Base-by-base conservation (phyloP, 2,888 invertebrate species). In the Digitonthophagus gazella region DNA sequence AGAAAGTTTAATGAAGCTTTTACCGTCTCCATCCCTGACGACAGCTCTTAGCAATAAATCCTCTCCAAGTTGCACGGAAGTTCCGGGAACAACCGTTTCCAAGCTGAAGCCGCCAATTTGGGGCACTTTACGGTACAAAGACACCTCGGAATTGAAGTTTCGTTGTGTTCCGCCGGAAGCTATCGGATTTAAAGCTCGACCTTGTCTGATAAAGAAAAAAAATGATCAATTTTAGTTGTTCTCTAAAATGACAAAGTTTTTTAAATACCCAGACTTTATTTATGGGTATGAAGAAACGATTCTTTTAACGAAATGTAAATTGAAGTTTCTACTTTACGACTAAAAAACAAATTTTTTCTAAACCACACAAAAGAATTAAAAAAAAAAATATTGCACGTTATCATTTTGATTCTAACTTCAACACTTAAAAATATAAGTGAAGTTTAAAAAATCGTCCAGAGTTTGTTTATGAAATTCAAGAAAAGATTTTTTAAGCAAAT, bases 21-120 rank as follows among this genome's bases (percentile, higher is more conserved):
- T 78, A 87, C 88, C 88, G 79, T 88, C 87, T 58, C 86, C 87
- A 14, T 85, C 81, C 67, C 84, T 79, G 8, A 88, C 84, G 71
- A 84, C 81, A 4, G 85, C 86, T 22, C 86, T 80, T 20, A 88
- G 74, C 58, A 87, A 74, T 28, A 88, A 78, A 70, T 88, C 87
- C 75, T 88, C 88, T 2, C 88, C 88, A 58, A 88, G 78, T 69
- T 85, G 82, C 0, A 88, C 87, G 2, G 84, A 81, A 2, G 85
- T 86, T 65, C 86, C 85, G 0, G 83, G 77, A 69, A 84, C 83
- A 66, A 88, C 80, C 15, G 80, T 82, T n/a, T 84, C 80, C n/a
- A n/a, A n/a, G 15, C 84, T 84, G 72, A 85, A 87, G 18, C 85
- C 84, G 67, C 83, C 84, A 65, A 80, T 80, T 0, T 78, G 77